These are phyloP conservation scores for Hippopotamus amphibius DNA, from an alignment of 2,113 vertebrate species.

Conservation along the genomic window DNA sequence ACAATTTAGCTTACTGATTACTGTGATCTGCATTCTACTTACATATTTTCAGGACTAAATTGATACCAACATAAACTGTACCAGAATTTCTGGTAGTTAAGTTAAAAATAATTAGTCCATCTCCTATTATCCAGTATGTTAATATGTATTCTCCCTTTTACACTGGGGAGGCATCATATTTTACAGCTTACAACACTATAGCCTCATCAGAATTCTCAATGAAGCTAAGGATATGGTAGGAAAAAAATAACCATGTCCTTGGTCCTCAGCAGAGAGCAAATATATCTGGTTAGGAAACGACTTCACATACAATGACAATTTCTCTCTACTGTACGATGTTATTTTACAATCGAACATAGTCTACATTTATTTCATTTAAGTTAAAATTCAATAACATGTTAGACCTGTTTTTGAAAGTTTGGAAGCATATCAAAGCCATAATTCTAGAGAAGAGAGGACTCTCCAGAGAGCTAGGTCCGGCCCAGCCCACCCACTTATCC, in stretches of 20 bases:
- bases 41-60: slow-evolving; percentile 66
- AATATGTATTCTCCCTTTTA: not conserved
- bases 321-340: not conserved
- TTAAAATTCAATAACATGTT: not conserved
- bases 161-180: not conserved
- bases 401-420: not conserved
- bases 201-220: not conserved
- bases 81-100: slow-evolving; percentile 59
- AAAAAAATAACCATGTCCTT: not conserved
- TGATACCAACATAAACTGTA: slow-evolving; percentile 51
- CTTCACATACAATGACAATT: not conserved
- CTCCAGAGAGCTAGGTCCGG: not conserved
- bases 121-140: not conserved
- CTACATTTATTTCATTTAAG: not conserved
- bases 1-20: slow-evolving; percentile 67
- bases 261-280: not conserved
- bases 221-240: not conserved
- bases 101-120: slow-evolving; percentile 47
- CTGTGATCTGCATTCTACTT: slow-evolving; percentile 71
- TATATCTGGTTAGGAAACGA: not conserved
- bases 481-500: not conserved
- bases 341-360: not conserved
- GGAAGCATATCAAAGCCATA: not conserved
- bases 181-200: not conserved
- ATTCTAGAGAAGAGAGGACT: not conserved